Conservation (phyloP, 2,888 invertebrate genomes). For the Dolichopus griseipennis region DNA sequence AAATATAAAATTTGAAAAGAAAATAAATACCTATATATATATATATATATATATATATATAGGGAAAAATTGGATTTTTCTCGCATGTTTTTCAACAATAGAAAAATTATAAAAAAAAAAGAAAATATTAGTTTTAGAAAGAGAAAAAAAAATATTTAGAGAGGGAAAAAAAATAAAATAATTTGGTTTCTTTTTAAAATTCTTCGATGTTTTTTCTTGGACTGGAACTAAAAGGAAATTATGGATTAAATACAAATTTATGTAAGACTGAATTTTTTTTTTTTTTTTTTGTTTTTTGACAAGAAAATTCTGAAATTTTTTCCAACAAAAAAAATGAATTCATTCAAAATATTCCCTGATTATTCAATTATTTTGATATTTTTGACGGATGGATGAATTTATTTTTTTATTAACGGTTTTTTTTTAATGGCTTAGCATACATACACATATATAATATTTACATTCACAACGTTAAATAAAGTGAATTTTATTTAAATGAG, state of each 20-base stretch:
- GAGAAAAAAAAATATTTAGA: not conserved
- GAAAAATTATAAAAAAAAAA: not conserved
- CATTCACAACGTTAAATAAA: too few relatives aligned
- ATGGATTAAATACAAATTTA: not conserved
- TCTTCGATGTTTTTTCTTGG: not conserved
- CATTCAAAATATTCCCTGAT: too few relatives aligned
- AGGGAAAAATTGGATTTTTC: slow-evolving; percentile 16
- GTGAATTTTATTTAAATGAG: too few relatives aligned
- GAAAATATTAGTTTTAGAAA: not conserved
- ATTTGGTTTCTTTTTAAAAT: not conserved
- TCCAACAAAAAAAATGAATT: too few relatives aligned
- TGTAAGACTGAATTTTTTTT: not conserved
- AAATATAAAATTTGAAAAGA: not conserved
- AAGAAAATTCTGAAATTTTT: too few relatives aligned
- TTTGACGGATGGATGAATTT: too few relatives aligned
- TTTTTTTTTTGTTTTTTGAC: not conserved
- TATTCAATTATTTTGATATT: too few relatives aligned
- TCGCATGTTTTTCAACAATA: not conserved
- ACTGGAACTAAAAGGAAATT: not conserved
- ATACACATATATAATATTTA: too few relatives aligned
- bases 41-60: too few relatives aligned
- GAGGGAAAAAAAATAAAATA: not conserved
- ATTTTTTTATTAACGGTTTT: too few relatives aligned
- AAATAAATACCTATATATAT: not conserved
- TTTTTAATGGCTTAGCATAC: too few relatives aligned